Percentiles rank a stretch among this genome's conserved stretches.
Evolutionary conservation across 2,888 invertebrate species (phyloP).

Genomic region (Camponotus fellah): DNA sequence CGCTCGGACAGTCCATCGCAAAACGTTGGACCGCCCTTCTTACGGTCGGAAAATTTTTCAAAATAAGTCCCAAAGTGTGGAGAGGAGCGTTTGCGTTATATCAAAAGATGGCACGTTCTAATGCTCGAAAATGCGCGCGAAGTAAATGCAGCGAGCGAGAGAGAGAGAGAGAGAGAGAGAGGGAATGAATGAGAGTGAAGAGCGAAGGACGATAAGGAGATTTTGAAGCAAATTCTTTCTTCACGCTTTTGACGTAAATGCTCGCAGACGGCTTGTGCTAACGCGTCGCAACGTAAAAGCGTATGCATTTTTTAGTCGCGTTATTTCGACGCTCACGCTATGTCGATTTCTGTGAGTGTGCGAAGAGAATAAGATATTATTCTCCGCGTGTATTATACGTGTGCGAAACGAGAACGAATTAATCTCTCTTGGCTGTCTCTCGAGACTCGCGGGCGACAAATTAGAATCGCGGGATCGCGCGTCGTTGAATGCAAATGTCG

Average conservation of each 20-base stretch:
- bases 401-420: constrained; percentile 22
- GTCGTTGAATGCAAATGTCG: constrained; percentile 42
- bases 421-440: constrained; percentile 29
- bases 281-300: constrained; percentile 48
- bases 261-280: constrained; percentile 35
- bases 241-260: constrained; percentile 50
- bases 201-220: constrained; percentile 44
- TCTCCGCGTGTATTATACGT: neutral
- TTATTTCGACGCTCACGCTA: constrained; percentile 51
- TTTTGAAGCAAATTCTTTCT: constrained; percentile 38
- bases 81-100: constrained; percentile 15
- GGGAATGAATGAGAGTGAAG: constrained; percentile 6
- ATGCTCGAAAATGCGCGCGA: neutral
- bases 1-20: constrained; percentile 48
- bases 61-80: constrained; percentile 11
- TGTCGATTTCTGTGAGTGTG: constrained; percentile 38
- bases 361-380: constrained; percentile 44
- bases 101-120: constrained; percentile 24
- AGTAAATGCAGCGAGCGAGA: constrained; percentile 15
- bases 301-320: constrained; percentile 51
- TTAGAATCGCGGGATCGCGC: constrained; percentile 38
- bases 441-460: constrained; percentile 16
- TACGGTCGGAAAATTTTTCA: constrained; percentile 25
- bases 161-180: neutral
- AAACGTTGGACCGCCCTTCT: constrained; percentile 36